A percentile compares a stretch with the other conserved stretches of the same genome.
These are phyloP conservation scores for Xenopus tropicalis DNA, from an alignment of 2,113 vertebrate species.

Conservation along the genomic window DNA sequence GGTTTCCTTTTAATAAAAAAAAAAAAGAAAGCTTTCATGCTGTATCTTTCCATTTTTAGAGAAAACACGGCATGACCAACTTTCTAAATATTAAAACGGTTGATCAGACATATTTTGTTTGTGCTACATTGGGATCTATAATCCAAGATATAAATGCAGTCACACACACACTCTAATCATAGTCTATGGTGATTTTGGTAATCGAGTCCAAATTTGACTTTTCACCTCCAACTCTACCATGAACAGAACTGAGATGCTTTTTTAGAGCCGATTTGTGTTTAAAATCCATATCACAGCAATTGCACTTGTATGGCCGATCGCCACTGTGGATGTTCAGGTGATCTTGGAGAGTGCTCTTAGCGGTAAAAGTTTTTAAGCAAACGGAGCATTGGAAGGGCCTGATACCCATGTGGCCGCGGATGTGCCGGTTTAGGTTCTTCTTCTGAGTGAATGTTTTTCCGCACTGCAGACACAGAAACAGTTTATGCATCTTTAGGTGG, in stretches of 20 bases:
- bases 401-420: slow-evolving; percentile 76
- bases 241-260: slow-evolving; percentile 77
- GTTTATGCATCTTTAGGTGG: slow-evolving; percentile 83
- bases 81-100: too few relatives aligned
- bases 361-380: slow-evolving; percentile 81
- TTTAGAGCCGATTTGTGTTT: slow-evolving; percentile 78
- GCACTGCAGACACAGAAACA: slow-evolving; percentile 80
- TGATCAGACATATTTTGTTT: too few relatives aligned
- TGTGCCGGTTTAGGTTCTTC: slow-evolving; percentile 78
- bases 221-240: slow-evolving; percentile 67
- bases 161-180: slow-evolving; percentile 40
- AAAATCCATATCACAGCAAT: slow-evolving; percentile 77
- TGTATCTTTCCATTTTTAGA: too few relatives aligned
- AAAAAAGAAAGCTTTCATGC: too few relatives aligned
- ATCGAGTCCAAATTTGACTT: slow-evolving; percentile 61
- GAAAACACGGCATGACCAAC: too few relatives aligned
- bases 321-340: slow-evolving; percentile 83
- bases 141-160: too few relatives aligned
- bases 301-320: slow-evolving; percentile 70
- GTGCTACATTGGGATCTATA: too few relatives aligned
- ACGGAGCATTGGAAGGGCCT: slow-evolving; percentile 81
- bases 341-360: slow-evolving; percentile 78
- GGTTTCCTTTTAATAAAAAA: too few relatives aligned
- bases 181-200: slow-evolving; percentile 64
- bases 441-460: slow-evolving; percentile 80